A percentile compares a stretch with the other conserved stretches of the same genome.
phyloP scores from a whole-genome alignment of 2,888 invertebrate species.

The Sericinus montela region DNA sequence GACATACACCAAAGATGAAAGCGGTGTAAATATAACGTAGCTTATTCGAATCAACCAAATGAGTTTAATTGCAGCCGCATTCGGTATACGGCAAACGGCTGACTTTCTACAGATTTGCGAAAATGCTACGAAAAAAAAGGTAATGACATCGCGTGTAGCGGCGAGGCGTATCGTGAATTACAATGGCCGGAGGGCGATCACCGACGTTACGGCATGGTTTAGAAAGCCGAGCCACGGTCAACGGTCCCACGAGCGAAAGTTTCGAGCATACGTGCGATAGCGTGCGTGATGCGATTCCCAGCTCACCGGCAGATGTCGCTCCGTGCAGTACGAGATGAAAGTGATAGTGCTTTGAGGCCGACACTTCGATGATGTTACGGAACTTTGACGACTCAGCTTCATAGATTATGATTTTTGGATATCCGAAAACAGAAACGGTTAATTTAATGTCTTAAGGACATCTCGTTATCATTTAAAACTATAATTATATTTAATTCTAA shows the following conservation, averaged over 20 bases:
- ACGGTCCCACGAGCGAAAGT: conserved; percentile 73
- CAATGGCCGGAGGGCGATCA: conserved; percentile 64
- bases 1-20: neutral
- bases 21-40: neutral
- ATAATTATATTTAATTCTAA: no score
- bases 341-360: conserved; percentile 35
- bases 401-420: neutral
- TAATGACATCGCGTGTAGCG: conserved; percentile 67
- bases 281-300: conserved; percentile 42
- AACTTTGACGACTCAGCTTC: neutral
- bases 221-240: conserved; percentile 77
- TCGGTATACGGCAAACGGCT: conserved; percentile 2
- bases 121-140: conserved; percentile 55
- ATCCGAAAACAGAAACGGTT: neutral
- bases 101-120: conserved; percentile 67
- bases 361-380: neutral
- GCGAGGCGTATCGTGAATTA: conserved; percentile 65
- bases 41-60: neutral
- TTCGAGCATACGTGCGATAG: conserved; percentile 37
- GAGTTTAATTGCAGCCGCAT: neutral
- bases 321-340: conserved; percentile 39
- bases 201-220: conserved; percentile 71
- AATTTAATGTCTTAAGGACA: no score
- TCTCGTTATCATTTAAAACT: no score
- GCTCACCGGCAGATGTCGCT: conserved; percentile 23